Percentiles rank a stretch among this genome's conserved stretches.
Evolutionary conservation across 2,113 vertebrate species (phyloP).

Genomic region (Myotis brandtii): DNA sequence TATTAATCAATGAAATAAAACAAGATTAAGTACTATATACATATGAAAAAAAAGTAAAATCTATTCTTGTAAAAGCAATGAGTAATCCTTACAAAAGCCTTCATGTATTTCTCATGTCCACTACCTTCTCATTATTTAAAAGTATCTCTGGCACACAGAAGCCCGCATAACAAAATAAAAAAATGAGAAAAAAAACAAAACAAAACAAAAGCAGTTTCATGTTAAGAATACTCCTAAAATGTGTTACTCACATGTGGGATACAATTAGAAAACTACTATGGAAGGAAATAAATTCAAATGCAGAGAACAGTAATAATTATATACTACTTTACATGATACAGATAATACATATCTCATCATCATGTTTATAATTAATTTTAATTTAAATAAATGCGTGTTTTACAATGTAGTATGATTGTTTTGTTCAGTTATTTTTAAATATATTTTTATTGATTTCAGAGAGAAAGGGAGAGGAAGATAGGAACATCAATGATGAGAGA

Average conservation of each 20-base stretch:
- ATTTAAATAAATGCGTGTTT: neutral
- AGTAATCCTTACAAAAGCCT: neutral
- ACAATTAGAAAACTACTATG: neutral
- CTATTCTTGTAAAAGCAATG: neutral
- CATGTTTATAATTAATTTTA: neutral
- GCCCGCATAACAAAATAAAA: neutral
- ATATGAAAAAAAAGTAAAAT: neutral
- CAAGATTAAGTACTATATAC: neutral
- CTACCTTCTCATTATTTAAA: neutral
- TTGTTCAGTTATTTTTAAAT: neutral
- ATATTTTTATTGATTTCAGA: too few relatives aligned
- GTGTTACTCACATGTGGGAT: neutral
- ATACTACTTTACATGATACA: neutral
- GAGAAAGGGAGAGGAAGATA: too few relatives aligned
- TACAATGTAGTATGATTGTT: neutral
- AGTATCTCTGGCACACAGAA: neutral
- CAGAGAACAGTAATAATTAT: neutral
- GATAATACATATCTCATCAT: neutral
- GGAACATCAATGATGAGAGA: too few relatives aligned
- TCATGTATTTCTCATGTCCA: neutral
- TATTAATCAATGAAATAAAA: neutral
- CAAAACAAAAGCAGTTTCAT: neutral
- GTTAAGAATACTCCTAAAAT: neutral
- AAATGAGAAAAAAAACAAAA: neutral
- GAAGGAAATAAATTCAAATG: neutral